A percentile compares a stretch with the other conserved stretches of the same genome.
These are phyloP conservation scores for Hyposmocoma kahamanoa DNA, from an alignment of 1,140 invertebrate genomes.

Conservation along the genomic window DNA sequence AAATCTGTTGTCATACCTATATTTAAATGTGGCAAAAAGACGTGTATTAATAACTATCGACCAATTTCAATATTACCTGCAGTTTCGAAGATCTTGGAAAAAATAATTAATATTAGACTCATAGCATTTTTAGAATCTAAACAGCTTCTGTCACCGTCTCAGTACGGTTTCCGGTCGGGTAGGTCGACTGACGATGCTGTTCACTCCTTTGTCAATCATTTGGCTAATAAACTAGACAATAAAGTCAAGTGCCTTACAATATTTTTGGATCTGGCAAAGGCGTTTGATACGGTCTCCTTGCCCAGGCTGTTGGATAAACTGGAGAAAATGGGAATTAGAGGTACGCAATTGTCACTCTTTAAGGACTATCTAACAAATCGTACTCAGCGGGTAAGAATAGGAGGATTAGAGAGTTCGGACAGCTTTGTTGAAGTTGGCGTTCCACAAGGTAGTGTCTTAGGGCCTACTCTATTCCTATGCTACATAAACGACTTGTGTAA, in stretches of 20 bases:
- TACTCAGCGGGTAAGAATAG: neutral
- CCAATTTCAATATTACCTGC: conserved; percentile 5
- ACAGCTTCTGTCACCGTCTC: conserved; percentile 1
- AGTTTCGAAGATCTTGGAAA: conserved; percentile 12
- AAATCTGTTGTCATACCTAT: conserved; percentile 5
- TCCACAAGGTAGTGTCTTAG: conserved; percentile 3
- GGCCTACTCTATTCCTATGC: conserved; percentile 5
- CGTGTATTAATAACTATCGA: conserved; percentile 1
- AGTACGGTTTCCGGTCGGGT: conserved; percentile 4
- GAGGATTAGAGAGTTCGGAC: neutral
- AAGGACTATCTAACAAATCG: neutral
- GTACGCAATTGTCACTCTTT: neutral
- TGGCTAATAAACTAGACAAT: conserved; percentile 2
- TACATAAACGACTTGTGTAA: conserved; percentile 9
- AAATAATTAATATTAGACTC: conserved; percentile 7
- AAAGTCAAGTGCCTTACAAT: neutral
- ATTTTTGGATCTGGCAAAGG: conserved; percentile 10
- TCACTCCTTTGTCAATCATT: neutral
- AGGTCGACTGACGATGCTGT: conserved; percentile 10
- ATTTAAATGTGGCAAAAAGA: conserved; percentile 5
- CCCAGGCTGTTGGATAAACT: conserved; percentile 1
- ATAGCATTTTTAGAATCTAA: conserved; percentile 4
- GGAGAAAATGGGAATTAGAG: conserved; percentile 1
- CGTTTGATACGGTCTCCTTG: conserved; percentile 8
- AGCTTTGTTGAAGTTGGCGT: neutral